These are phyloP conservation scores for Jordanella pulchra DNA, from an alignment of 2,797 vertebrate genomes.

Conservation along the genomic window DNA sequence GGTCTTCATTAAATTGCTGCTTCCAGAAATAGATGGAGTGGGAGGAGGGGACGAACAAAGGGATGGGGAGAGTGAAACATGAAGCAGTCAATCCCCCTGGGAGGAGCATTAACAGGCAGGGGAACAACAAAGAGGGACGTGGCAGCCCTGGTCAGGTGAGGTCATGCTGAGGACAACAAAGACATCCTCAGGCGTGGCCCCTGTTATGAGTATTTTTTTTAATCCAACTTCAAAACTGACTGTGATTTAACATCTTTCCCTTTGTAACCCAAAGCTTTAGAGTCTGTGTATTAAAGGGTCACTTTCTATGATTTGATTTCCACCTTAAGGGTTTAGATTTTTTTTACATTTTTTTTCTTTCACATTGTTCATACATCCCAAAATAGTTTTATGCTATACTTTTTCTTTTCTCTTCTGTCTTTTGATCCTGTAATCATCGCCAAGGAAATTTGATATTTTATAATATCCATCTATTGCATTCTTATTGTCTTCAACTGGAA, in stretches of 20 bases:
- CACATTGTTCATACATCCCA: not conserved
- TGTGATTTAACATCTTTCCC: slow-evolving; percentile 32
- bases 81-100: slow-evolving; percentile 51
- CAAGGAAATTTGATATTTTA: not conserved
- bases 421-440: not conserved
- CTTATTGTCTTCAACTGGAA: not conserved
- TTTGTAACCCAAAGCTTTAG: not conserved
- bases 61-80: slow-evolving; percentile 3
- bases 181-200: slow-evolving; percentile 34
- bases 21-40: slow-evolving; percentile 63
- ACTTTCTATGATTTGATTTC: slow-evolving; percentile 9
- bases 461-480: not conserved
- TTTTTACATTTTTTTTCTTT: not conserved
- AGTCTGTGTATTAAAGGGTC: slow-evolving; percentile 9
- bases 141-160: slow-evolving; percentile 65
- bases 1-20: slow-evolving; percentile 77
- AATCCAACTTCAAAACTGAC: slow-evolving; percentile 18
- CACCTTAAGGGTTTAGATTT: slow-evolving; percentile 1
- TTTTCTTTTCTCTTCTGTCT: not conserved
- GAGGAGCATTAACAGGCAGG: slow-evolving; percentile 65
- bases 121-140: slow-evolving; percentile 61
- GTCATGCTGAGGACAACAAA: slow-evolving; percentile 65
- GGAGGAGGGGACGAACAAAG: slow-evolving; percentile 45
- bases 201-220: slow-evolving; percentile 6
- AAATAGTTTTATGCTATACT: not conserved